A percentile compares a stretch with the other conserved stretches of the same genome.
Conservation (phyloP, 1,140 invertebrate species). For the Lasioglossum baleicum region DNA sequence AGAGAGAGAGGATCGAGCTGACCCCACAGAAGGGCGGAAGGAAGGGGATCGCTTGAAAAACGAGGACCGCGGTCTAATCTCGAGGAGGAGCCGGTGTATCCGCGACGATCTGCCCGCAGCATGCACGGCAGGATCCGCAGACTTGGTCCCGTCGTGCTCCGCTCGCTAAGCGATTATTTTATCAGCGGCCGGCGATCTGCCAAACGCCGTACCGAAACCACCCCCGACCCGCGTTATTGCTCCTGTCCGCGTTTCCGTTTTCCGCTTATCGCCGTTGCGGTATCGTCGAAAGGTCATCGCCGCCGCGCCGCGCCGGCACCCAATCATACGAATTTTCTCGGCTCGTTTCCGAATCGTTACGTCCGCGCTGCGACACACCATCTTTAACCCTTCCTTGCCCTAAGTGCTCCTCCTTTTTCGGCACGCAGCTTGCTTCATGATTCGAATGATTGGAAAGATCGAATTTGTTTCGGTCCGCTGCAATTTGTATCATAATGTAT, state of each 20-base stretch:
- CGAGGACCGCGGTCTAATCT: slow-evolving; percentile 34
- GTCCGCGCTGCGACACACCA: neutral
- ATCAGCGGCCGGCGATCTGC: slow-evolving; percentile 74
- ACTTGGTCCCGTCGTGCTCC: slow-evolving; percentile 60
- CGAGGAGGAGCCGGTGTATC: slow-evolving; percentile 20
- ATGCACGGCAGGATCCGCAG: slow-evolving; percentile 51
- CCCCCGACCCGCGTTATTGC: neutral
- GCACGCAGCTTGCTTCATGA: no score
- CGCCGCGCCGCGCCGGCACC: neutral
- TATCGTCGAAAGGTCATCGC: slow-evolving; percentile 38
- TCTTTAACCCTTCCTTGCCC: neutral
- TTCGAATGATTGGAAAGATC: no score
- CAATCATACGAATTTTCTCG: neutral
- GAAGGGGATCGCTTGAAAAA: slow-evolving; percentile 11
- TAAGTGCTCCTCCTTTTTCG: no score
- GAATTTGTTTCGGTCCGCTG: no score
- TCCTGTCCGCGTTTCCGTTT: slow-evolving; percentile 10
- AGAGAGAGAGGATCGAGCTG: slow-evolving; percentile 16
- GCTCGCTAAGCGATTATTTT: slow-evolving; percentile 77
- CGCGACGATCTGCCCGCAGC: slow-evolving; percentile 33
- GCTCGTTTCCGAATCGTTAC: neutral
- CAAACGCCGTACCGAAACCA: slow-evolving; percentile 59
- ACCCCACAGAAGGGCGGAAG: neutral
- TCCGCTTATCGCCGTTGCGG: neutral
- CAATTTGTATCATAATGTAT: no score